These are phyloP conservation scores for Gymnoscopelus microlampas DNA, from an alignment of 2,797 vertebrate genomes.

Conservation along the genomic window DNA sequence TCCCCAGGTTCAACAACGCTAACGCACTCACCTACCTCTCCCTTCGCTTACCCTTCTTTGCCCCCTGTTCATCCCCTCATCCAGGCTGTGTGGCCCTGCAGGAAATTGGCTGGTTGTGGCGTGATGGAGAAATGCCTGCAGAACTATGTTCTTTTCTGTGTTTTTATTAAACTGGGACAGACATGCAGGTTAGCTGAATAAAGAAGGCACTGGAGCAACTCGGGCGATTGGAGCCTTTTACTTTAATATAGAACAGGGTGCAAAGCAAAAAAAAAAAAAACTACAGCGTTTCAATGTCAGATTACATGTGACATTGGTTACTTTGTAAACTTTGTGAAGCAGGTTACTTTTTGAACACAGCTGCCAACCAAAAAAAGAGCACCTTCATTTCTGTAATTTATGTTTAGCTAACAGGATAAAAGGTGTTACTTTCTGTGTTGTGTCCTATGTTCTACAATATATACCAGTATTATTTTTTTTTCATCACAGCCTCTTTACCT, in stretches of 20 bases:
- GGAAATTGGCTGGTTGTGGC: slow-evolving; percentile 47
- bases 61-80: slow-evolving; percentile 37
- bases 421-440: too few species aligned
- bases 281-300: too few species aligned
- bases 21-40: slow-evolving; percentile 34
- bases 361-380: slow-evolving; percentile 20
- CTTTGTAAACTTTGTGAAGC: too few species aligned
- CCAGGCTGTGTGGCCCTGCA: slow-evolving; percentile 48
- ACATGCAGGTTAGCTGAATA: not conserved
- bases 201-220: too few species aligned
- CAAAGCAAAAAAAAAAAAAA: too few species aligned
- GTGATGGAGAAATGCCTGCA: slow-evolving; percentile 13
- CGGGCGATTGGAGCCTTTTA: too few species aligned
- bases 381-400: not conserved
- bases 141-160: slow-evolving; percentile 40
- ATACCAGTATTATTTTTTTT: too few species aligned
- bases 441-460: too few species aligned
- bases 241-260: too few species aligned
- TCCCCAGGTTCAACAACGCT: slow-evolving; percentile 61
- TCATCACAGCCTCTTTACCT: not conserved
- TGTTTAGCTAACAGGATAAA: too few species aligned
- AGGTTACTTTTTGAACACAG: slow-evolving; percentile 12
- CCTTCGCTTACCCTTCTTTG: slow-evolving; percentile 59
- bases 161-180: slow-evolving; percentile 1
- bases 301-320: too few species aligned